These are phyloP conservation scores for Rhynchotus rufescens DNA, from an alignment of 2,797 vertebrate species.

Conservation along the genomic window DNA sequence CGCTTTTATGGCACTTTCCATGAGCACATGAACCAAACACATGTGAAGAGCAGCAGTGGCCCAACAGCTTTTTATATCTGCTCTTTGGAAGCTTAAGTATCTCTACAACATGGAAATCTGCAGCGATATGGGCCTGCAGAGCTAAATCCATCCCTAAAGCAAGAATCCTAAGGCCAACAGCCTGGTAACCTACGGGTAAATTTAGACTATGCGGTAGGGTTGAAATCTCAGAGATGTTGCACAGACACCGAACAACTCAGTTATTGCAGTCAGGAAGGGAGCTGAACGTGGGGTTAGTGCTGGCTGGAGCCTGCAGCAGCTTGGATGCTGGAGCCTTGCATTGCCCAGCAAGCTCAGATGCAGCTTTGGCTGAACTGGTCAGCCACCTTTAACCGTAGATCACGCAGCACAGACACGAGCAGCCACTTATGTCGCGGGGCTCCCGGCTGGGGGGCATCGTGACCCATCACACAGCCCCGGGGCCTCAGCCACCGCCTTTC, in stretches of 20 bases:
- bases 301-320: background rate
- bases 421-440: background rate
- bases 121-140: background rate
- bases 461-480: background rate
- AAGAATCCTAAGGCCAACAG: background rate
- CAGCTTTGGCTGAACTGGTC: background rate
- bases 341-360: background rate
- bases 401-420: background rate
- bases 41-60: background rate
- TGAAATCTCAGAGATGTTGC: background rate
- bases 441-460: slow-evolving; percentile 16
- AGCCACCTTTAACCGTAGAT: background rate
- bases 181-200: slow-evolving; percentile 13
- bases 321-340: background rate
- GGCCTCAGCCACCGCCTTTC: too few species aligned
- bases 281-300: fast-evolving
- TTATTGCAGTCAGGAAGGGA: background rate
- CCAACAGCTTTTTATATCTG: too few species aligned
- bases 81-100: background rate
- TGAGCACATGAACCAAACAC: background rate
- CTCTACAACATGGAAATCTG: background rate
- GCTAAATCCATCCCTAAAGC: background rate
- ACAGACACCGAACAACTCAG: background rate
- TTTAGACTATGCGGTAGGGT: background rate
- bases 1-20: background rate